These are phyloP conservation scores for Drosophila subquinaria DNA, from an alignment of 2,888 invertebrate genomes.

Conservation along the genomic window DNA sequence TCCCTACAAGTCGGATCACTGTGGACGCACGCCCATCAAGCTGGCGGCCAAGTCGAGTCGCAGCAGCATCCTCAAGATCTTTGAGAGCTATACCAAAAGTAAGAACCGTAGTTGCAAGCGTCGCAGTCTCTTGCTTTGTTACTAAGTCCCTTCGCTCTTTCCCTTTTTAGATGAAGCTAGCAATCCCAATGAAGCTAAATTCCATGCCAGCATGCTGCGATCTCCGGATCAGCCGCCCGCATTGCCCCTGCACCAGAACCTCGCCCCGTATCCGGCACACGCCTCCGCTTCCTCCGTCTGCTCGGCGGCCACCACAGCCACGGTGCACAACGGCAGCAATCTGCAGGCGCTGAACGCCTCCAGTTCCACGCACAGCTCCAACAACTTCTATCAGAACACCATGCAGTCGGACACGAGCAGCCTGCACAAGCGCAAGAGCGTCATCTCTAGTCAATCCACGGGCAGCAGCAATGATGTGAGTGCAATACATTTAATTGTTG, in stretches of 20 bases:
- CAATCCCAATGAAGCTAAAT: slow-evolving; percentile 84
- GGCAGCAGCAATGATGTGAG: slow-evolving; percentile 86
- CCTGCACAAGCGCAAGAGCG: slow-evolving; percentile 86
- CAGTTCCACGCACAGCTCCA: slow-evolving; percentile 86
- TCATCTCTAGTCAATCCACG: slow-evolving; percentile 86
- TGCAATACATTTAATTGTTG: slow-evolving; percentile 6
- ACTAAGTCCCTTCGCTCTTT: slow-evolving; percentile 26
- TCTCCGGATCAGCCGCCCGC: slow-evolving; percentile 85
- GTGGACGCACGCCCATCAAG: slow-evolving; percentile 94
- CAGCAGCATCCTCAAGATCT: slow-evolving; percentile 91
- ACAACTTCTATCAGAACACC: slow-evolving; percentile 86
- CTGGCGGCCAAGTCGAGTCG: slow-evolving; percentile 97
- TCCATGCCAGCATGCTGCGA: slow-evolving; percentile 84
- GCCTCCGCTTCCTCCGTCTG: slow-evolving; percentile 82
- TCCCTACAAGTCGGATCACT: slow-evolving; percentile 93
- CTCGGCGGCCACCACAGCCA: slow-evolving; percentile 83
- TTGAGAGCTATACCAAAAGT: slow-evolving; percentile 89
- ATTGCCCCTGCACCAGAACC: slow-evolving; percentile 80
- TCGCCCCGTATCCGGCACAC: slow-evolving; percentile 75
- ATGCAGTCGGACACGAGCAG: slow-evolving; percentile 86
- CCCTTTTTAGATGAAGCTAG: slow-evolving; percentile 83
- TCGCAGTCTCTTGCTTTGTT: slow-evolving; percentile 52
- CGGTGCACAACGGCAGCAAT: slow-evolving; percentile 82
- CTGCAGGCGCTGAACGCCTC: slow-evolving; percentile 84
- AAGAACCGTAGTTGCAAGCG: slow-evolving; percentile 54